These are phyloP conservation scores for Melinaea menophilus DNA, from an alignment of 2,888 invertebrate species.

Conservation along the genomic window DNA sequence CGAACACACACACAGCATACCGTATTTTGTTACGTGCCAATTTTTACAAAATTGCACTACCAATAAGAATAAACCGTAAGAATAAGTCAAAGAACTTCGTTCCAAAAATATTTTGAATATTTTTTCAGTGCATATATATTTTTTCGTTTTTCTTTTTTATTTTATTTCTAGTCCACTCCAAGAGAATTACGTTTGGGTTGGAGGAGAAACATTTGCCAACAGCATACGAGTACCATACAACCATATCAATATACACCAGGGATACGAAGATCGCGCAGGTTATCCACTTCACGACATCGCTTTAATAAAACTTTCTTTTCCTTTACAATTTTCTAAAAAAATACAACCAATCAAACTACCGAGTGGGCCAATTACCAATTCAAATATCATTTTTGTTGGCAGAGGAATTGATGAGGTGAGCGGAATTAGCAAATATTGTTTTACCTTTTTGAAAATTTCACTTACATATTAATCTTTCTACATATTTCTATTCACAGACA, in stretches of 20 bases:
- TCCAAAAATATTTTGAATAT: too few relatives aligned
- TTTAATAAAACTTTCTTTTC: constrained; percentile 22
- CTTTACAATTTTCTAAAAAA: constrained; percentile 26
- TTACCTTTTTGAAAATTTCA: not conserved
- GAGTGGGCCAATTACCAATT: not conserved
- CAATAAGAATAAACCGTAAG: too few relatives aligned
- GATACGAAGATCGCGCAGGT: constrained; percentile 16
- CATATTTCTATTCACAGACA: constrained; percentile 20
- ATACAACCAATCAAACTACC: constrained; percentile 29
- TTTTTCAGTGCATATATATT: not conserved
- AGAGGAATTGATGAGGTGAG: constrained; percentile 32
- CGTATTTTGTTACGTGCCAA: too few relatives aligned
- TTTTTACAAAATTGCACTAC: too few relatives aligned
- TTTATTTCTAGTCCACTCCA: constrained; percentile 11
- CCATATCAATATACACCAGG: constrained; percentile 29
- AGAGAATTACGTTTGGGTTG: constrained; percentile 24
- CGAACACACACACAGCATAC: too few relatives aligned
- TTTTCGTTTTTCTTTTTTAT: too few relatives aligned
- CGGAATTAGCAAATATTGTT: not conserved
- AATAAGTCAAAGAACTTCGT: too few relatives aligned
- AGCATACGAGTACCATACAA: constrained; percentile 25
- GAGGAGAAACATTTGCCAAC: constrained; percentile 27
- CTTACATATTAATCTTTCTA: not conserved
- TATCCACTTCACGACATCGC: constrained; percentile 29
- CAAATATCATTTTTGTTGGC: constrained; percentile 21